Base-by-base conservation (phyloP, 2,888 invertebrate genomes). In the Adineta ricciae region DNA sequence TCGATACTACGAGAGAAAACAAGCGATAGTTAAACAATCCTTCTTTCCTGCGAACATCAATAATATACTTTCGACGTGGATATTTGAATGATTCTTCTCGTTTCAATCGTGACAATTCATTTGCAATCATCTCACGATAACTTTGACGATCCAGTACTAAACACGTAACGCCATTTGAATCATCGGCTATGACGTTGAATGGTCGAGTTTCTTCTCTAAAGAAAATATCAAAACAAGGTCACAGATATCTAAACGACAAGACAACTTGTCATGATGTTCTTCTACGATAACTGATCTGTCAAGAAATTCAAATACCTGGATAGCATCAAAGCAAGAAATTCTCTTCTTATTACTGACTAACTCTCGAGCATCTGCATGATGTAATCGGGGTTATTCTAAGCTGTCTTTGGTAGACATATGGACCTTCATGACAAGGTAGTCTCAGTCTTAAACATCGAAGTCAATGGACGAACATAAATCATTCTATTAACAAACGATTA, bases 121-220 rank as follows among this genome's bases (percentile, higher is more conserved):
- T 84, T 21, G 83, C 41, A 24, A 86, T 54, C 38, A 84, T 84
- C 72, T 83, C 84, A 27, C 54, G 56, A 73, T 85, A 86, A 84
- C 46, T 46, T 85, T 97, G 97, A 88, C 97, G 93, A 91, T 98
- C 97, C 88, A 98, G 95, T 84, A 97, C 96, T 87, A 98, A 93
- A 91, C 97, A 97, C 85, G 94, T 94, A 52, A 96, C 96, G 86
- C 97, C 97, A 87, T 96, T 95, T 8, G 95, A 93, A 88, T 96
- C 94, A 90, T 95, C 95, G 84, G 96, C 96, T 88, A 97, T 94
- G 86, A 97, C 96, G 90, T 96, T 98, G 78, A 97, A 97, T 46
- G 97, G 96, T 89, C 97, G 93, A 88, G 96, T 93, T 92, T 97
- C 98, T 91, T 98, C 97, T 19, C 96, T 96, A 91, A 27, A 92